These are phyloP conservation scores for Boloria selene DNA, from an alignment of 2,888 invertebrate species.

Conservation along the genomic window DNA sequence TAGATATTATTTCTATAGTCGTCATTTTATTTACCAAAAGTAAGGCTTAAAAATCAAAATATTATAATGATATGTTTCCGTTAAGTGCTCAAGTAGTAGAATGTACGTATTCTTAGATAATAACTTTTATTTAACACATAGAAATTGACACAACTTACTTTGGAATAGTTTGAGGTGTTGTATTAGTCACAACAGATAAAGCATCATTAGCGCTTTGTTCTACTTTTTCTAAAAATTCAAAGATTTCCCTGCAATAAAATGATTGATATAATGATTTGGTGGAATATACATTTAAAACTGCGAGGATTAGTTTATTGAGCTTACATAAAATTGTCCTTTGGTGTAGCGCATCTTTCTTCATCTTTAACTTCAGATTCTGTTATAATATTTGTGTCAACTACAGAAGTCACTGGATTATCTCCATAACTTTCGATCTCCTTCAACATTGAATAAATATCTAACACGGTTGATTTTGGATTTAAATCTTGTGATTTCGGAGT, in stretches of 20 bases:
- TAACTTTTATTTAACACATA: background rate
- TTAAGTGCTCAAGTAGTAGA: background rate
- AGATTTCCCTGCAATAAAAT: constrained; percentile 80
- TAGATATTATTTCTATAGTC: no score
- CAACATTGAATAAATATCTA: constrained; percentile 78
- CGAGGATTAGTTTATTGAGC: constrained; percentile 37
- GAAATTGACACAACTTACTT: constrained; percentile 57
- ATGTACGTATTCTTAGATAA: background rate
- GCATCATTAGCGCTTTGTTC: constrained; percentile 81
- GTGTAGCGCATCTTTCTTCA: constrained; percentile 53
- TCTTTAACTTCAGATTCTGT: constrained; percentile 51
- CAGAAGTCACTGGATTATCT: constrained; percentile 64
- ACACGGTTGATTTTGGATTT: constrained; percentile 64
- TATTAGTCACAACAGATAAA: constrained; percentile 67
- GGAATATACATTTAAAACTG: constrained; percentile 34
- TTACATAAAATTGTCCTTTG: constrained; percentile 75
- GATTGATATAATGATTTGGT: no score
- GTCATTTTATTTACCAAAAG: no score
- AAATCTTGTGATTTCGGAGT: constrained; percentile 54
- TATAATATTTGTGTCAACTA: constrained; percentile 45
- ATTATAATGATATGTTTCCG: background rate
- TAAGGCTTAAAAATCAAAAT: no score
- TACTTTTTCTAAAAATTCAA: constrained; percentile 85
- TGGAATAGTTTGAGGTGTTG: constrained; percentile 66
- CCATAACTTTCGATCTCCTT: constrained; percentile 78